A percentile compares a stretch with the other conserved stretches of the same genome.
Conservation (phyloP, 2,113 vertebrate species). For the Capra hircus region DNA sequence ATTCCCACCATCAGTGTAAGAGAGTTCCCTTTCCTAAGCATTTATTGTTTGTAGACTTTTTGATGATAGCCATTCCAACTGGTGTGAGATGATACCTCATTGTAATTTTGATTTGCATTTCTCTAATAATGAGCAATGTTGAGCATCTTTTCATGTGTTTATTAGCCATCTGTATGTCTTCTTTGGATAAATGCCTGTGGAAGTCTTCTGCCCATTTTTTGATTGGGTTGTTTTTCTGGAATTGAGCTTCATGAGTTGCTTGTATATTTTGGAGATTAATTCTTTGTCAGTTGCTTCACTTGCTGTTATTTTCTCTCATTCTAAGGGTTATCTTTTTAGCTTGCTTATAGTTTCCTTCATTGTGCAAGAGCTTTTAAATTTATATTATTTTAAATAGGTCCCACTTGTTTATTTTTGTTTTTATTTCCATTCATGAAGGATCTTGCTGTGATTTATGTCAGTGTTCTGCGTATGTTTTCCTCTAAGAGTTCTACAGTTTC, state of each 20-base stretch:
- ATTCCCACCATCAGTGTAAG: background rate
- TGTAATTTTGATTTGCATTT: background rate
- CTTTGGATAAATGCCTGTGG: background rate
- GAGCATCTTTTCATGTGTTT: background rate
- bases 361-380: background rate
- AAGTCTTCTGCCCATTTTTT: background rate
- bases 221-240: background rate
- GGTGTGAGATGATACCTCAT: background rate
- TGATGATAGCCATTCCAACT: background rate
- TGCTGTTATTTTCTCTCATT: background rate
- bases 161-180: background rate
- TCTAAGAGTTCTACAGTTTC: background rate
- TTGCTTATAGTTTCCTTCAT: background rate
- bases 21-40: background rate
- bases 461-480: background rate
- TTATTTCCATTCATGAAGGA: background rate
- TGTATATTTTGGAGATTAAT: background rate
- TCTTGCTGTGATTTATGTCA: background rate
- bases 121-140: background rate
- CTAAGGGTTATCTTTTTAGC: background rate
- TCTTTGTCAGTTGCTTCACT: background rate
- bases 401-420: background rate
- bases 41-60: background rate
- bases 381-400: background rate
- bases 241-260: background rate